Base-by-base conservation (phyloP, 2,888 invertebrate genomes). In the Ectropis crepuscularia region DNA sequence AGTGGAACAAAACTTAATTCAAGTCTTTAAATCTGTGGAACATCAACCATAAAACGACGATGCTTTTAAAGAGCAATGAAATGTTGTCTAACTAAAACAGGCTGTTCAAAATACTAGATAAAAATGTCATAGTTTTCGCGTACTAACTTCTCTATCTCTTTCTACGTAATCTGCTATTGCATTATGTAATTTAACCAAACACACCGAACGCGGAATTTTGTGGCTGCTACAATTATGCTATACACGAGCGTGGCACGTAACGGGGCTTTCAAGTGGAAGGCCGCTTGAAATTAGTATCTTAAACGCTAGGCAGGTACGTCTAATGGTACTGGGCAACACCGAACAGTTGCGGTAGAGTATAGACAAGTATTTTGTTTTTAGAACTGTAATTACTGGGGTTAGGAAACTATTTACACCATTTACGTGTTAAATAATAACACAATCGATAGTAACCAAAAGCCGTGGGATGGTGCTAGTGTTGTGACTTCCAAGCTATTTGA, bases 181-280 rank as follows among this genome's bases (percentile, higher is more conserved):
- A 76, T 77, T 76, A 72, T 80, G 77, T 79, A 75, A 82, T 80
- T 78, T 74, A 74, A 74, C 80, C 79, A 72, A 80, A 80, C 77
- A 80, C 72, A 74, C 80, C 77, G 69, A 78, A 80, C 77, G 76
- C 68, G 80, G 75, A 80, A 81, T 81, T 81, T 81, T 78, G 82
- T 71, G 81, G 82, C 69, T 57, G 74, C 71, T 73, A 78, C 77
- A 77, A 78, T 79, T 77, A 78, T 75, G 75, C 74, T 74, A 71
- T 69, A 63, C 73, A 71, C 75, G 70, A 70, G 72, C 69, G 68
- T 58, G 74, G 73, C 66, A 67, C 72, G 62, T 76, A 70, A 70
- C 69, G 63, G 62, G 57, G 67, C 51, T 57, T 61, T 69, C 63
- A 67, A 68, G 72, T 61, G 65, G 74, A 68, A 65, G 65, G 60